These are phyloP conservation scores for Nomada fabriciana DNA, from an alignment of 2,888 invertebrate genomes.

Conservation along the genomic window DNA sequence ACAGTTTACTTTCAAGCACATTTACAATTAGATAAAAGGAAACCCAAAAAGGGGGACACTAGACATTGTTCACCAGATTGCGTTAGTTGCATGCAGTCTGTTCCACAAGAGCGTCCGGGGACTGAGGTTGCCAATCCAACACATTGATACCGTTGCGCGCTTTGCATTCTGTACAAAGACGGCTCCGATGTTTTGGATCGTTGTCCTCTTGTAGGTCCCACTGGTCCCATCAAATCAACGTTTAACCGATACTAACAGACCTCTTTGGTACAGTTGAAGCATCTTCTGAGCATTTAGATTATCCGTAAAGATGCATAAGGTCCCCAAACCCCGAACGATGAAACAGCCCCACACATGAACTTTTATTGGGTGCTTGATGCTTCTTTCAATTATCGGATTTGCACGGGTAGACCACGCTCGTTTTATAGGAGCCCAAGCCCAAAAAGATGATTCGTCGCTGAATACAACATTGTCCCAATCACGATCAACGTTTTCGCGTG, in stretches of 20 bases:
- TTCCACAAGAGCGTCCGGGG: too few species aligned
- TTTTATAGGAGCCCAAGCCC: constrained; percentile 38
- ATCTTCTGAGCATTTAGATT: background rate
- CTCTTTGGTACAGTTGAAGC: background rate
- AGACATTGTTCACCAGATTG: too few species aligned
- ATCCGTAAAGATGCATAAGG: background rate
- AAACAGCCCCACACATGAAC: constrained; percentile 23
- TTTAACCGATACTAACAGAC: background rate
- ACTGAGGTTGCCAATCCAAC: too few species aligned
- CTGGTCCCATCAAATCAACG: background rate
- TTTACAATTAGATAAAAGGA: too few species aligned
- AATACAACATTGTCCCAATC: constrained; percentile 60
- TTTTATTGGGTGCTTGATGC: constrained; percentile 52
- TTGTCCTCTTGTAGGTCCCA: background rate
- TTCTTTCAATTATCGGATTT: constrained; percentile 40
- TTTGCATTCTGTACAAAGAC: too few species aligned
- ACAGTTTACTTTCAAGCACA: too few species aligned
- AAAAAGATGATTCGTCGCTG: constrained; percentile 59
- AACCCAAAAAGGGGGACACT: too few species aligned
- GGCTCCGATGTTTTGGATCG: background rate
- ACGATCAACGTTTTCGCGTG: constrained; percentile 43
- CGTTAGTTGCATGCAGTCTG: too few species aligned
- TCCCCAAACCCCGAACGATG: background rate
- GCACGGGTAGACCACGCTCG: constrained; percentile 50
- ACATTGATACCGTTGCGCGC: too few species aligned